phyloP scores from a whole-genome alignment of 2,113 vertebrate species.

The Canis aureus region DNA sequence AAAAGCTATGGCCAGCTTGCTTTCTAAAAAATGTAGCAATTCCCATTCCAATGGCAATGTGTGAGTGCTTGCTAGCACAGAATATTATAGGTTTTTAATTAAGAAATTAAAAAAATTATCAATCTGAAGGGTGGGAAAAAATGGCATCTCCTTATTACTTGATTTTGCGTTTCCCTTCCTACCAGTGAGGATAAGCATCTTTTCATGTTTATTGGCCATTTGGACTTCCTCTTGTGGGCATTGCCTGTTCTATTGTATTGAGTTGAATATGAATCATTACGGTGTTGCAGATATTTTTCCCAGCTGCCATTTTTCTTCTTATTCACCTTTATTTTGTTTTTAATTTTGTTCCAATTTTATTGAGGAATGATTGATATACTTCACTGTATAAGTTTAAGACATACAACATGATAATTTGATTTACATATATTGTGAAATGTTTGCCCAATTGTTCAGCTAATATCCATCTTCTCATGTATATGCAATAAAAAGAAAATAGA shows the following conservation, averaged over 20 bases:
- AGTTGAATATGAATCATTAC: not conserved
- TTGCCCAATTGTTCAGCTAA: not conserved
- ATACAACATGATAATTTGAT: not conserved
- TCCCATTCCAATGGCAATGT: not conserved
- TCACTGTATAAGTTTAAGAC: not conserved
- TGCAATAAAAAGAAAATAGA: not conserved
- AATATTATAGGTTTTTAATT: not conserved
- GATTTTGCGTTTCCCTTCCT: not conserved
- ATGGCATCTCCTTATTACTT: not conserved
- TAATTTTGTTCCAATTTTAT: not conserved
- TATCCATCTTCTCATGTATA: not conserved
- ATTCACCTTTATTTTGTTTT: not conserved
- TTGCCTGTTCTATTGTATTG: not conserved
- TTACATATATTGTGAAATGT: not conserved
- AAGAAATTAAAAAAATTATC: not conserved
- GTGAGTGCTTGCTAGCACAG: not conserved
- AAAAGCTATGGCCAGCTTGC: not conserved
- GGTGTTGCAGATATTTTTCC: not conserved
- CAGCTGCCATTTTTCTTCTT: not conserved
- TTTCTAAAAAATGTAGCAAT: slow-evolving; percentile 17
- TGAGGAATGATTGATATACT: not conserved
- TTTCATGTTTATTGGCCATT: not conserved
- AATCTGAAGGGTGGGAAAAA: not conserved
- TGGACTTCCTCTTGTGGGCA: not conserved
- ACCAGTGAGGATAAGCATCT: not conserved